Base-by-base conservation (phyloP, 2,888 invertebrate genomes). In the Drosophila parthenogenetica region DNA sequence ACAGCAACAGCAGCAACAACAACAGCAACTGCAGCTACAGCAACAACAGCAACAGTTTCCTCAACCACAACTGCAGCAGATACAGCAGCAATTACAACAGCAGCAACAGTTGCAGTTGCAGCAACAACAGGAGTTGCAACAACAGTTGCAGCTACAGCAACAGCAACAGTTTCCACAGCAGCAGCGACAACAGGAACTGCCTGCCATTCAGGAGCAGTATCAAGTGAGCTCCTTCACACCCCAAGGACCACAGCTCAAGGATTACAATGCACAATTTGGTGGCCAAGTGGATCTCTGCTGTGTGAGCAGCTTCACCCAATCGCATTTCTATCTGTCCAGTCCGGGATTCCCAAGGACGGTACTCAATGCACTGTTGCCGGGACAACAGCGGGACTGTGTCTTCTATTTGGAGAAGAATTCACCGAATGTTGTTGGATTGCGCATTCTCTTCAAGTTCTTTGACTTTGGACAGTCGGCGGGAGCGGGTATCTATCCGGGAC, bases 371-470 rank as follows among this genome's bases (percentile, higher is more conserved):
- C 49, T 90, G 53, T 50, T 90, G 54, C 91, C 89, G 17, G 80
- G 89, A 43, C 89, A 86, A 35, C 90, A 90, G 10, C 89, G 87
- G 1, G 93, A 94, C 57, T 95, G 95, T 73, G 81, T 91, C 13
- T 94, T 93, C 76, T 91, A 92, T 11, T 93, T 95, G 46, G 92
- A 92, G 45, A 93, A 93, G 83, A 90, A 91, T 3, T 92, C 93
- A 1, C 86, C 90, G 0, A 93, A 92, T 65, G 90, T 94, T 1
- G 94, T 94, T 59, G 92, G 93, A 5, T 71, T 94, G 2, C 91
- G 94, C 45, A 90, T 95, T 2, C 92, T 93, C 50, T 93, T 94
- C 59, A 92, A 93, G 58, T 94, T 93, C 79, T 94, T 94, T 70
- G 93, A 93, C 77, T 90, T 94, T 37, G 94, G 94, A 0, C 82